Conservation (phyloP, 2,888 invertebrate species). For the Merodon equestris region DNA sequence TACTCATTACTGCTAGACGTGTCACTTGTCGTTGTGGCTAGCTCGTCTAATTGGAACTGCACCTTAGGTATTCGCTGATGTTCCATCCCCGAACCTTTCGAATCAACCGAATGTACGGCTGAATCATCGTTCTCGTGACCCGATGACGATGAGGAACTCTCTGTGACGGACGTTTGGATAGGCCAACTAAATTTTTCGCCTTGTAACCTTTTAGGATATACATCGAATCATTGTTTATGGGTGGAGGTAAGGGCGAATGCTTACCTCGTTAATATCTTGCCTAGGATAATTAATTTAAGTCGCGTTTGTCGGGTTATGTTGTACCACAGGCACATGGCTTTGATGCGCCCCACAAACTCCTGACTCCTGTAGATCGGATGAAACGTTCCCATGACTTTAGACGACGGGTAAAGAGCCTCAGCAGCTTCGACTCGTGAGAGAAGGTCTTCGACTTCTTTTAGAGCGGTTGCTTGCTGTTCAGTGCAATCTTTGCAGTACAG, state of each 20-base stretch:
- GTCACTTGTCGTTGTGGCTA: slow-evolving; percentile 74
- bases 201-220: slow-evolving; percentile 73
- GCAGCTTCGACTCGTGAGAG: slow-evolving; percentile 87
- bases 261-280: slow-evolving; percentile 81
- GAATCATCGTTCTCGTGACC: slow-evolving; percentile 77
- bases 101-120: slow-evolving; percentile 75
- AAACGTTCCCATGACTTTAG: slow-evolving; percentile 86
- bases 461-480: slow-evolving; percentile 85
- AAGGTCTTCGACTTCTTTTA: slow-evolving; percentile 86
- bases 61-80: slow-evolving; percentile 74
- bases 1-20: slow-evolving; percentile 78
- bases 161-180: slow-evolving; percentile 75
- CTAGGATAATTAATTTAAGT: slow-evolving; percentile 87
- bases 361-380: slow-evolving; percentile 82
- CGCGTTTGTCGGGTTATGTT: slow-evolving; percentile 92
- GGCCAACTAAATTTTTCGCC: slow-evolving; percentile 78
- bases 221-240: not conserved
- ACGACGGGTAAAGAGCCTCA: slow-evolving; percentile 90
- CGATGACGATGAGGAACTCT: slow-evolving; percentile 75
- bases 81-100: slow-evolving; percentile 62
- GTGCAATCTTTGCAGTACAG: slow-evolving; percentile 86
- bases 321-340: slow-evolving; percentile 94
- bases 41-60: slow-evolving; percentile 77
- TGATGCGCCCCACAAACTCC: slow-evolving; percentile 78
- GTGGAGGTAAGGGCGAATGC: not conserved